Conservation (phyloP, 2,113 vertebrate species). For the Macheiramphus alcinus region DNA sequence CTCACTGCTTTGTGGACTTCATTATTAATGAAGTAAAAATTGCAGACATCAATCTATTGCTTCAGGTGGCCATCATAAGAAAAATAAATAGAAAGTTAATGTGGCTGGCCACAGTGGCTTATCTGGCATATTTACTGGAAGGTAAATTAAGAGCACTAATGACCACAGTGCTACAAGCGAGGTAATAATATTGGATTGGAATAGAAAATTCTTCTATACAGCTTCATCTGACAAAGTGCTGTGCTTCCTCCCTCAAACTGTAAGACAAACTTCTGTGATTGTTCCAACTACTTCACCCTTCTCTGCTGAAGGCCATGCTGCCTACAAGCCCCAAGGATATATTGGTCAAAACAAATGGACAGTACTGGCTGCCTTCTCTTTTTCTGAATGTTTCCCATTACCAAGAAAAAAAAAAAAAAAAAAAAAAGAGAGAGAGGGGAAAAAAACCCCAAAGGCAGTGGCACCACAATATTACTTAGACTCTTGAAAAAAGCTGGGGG, state of each 20-base stretch:
- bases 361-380: not conserved
- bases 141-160: not conserved
- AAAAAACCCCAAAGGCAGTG: too few relatives aligned
- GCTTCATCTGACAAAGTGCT: not conserved
- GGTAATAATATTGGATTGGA: not conserved
- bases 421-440: too few relatives aligned
- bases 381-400: not conserved
- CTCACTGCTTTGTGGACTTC: not conserved
- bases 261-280: not conserved
- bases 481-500: not conserved
- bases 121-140: not conserved
- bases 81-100: not conserved
- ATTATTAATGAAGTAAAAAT: conserved; percentile 12
- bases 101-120: not conserved
- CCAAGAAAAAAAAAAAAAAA: not conserved
- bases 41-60: not conserved
- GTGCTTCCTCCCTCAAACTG: not conserved
- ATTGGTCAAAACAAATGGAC: not conserved
- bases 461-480: not conserved
- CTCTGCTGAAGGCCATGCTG: not conserved
- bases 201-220: not conserved
- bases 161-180: not conserved
- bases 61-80: not conserved
- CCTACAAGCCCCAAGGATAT: not conserved
- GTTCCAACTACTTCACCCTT: not conserved